These are phyloP conservation scores for Melitaea athalia DNA, from an alignment of 2,888 invertebrate species.

Conservation along the genomic window DNA sequence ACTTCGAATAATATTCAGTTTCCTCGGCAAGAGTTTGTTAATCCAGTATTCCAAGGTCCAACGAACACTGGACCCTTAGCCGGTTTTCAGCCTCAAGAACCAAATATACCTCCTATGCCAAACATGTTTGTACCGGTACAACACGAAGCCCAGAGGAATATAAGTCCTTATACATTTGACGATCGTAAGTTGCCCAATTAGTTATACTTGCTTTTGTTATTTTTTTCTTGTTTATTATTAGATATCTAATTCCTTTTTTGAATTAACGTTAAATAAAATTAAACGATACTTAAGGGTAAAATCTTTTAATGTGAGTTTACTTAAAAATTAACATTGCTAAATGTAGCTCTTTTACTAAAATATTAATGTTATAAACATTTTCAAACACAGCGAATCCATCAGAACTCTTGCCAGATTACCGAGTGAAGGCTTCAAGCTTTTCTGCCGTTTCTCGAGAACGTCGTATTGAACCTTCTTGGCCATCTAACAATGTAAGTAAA, in stretches of 20 bases:
- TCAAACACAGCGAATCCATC: slow-evolving; percentile 40
- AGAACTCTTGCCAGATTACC: slow-evolving; percentile 48
- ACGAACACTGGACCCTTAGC: slow-evolving; percentile 25
- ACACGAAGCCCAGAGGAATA: slow-evolving; percentile 45
- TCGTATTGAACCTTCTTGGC: slow-evolving; percentile 51
- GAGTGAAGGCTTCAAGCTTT: slow-evolving; percentile 44
- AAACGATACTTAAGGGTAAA: too few species aligned
- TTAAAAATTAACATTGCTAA: neutral
- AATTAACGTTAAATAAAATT: too few species aligned
- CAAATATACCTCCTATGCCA: slow-evolving; percentile 38
- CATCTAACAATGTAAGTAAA: slow-evolving; percentile 50
- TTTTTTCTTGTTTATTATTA: neutral
- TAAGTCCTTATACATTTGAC: slow-evolving; percentile 49
- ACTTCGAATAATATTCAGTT: slow-evolving; percentile 43
- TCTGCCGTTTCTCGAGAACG: slow-evolving; percentile 46
- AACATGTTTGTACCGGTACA: slow-evolving; percentile 48
- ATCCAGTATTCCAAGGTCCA: slow-evolving; percentile 39
- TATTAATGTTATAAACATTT: neutral
- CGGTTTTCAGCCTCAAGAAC: slow-evolving; percentile 39
- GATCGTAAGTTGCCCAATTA: slow-evolving; percentile 46
- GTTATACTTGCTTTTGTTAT: neutral
- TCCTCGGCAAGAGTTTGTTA: slow-evolving; percentile 43
- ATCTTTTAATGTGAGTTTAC: too few species aligned
- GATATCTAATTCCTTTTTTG: neutral
- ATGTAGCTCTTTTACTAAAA: neutral